A percentile compares a stretch with the other conserved stretches of the same genome.
Conservation (phyloP, 2,113 vertebrate genomes). For the Catharus minimus region DNA sequence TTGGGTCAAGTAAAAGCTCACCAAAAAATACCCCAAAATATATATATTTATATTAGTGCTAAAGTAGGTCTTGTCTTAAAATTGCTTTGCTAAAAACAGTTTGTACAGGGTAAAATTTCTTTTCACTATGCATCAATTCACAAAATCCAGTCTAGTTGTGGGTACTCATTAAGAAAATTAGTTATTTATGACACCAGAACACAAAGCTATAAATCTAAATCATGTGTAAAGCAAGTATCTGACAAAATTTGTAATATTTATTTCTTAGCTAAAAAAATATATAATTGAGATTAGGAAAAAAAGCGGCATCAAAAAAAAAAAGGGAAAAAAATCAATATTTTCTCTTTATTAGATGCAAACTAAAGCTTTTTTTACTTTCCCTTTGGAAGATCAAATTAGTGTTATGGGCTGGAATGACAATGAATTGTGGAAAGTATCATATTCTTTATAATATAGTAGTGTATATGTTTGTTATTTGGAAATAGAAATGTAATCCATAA, state of each 20-base stretch:
- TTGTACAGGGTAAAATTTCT: not conserved
- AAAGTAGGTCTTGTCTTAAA: not conserved
- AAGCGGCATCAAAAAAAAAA: not conserved
- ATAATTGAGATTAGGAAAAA: not conserved
- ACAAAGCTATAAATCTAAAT: not conserved
- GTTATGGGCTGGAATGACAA: constrained; percentile 18
- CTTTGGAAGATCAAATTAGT: constrained; percentile 33
- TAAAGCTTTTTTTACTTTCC: not conserved
- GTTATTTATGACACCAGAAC: not conserved
- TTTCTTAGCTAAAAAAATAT: not conserved
- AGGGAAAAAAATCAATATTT: not conserved
- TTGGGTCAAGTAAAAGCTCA: not conserved
- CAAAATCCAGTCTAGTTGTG: not conserved
- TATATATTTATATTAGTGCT: rapidly evolving
- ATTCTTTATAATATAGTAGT: constrained; percentile 18
- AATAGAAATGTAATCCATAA: constrained; percentile 57
- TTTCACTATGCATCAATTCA: not conserved
- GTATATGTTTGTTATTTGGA: constrained; percentile 42
- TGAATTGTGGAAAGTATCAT: constrained; percentile 29
- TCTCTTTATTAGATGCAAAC: not conserved
- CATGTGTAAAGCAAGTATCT: not conserved
- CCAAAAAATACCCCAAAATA: not conserved
- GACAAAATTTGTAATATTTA: not conserved
- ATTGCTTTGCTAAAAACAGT: not conserved
- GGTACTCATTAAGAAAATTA: not conserved